phyloP scores from a whole-genome alignment of 2,113 vertebrate genomes.

The Bos taurus region DNA sequence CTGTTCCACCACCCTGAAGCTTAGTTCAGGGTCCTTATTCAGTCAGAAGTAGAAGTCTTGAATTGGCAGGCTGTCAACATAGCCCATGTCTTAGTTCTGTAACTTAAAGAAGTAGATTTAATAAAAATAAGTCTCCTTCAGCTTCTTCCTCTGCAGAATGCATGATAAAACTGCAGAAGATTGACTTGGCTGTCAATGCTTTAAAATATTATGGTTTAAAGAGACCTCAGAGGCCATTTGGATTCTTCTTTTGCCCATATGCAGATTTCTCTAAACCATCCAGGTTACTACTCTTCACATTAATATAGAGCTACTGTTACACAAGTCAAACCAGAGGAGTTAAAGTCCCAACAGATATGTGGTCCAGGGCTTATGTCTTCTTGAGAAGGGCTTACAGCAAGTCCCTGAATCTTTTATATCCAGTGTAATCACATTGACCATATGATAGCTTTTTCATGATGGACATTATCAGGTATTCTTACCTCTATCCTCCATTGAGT shows the following conservation, averaged over 20 bases:
- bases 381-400: background rate
- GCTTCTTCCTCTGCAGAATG: background rate
- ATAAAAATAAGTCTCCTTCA: background rate
- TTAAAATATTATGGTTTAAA: background rate
- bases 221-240: background rate
- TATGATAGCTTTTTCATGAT: background rate
- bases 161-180: background rate
- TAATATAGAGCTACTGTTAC: background rate
- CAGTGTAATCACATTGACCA: background rate
- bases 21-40: background rate
- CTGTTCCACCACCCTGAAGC: background rate
- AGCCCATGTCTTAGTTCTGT: background rate
- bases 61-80: background rate
- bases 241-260: background rate
- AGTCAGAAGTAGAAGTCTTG: background rate
- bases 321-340: background rate
- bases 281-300: background rate
- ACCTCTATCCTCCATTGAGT: background rate
- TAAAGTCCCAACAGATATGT: background rate
- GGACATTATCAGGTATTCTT: background rate
- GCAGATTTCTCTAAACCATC: background rate
- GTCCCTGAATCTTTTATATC: background rate
- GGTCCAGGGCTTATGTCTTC: background rate
- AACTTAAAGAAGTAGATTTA: background rate
- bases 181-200: background rate